Evolutionary conservation across 1,140 invertebrate species (phyloP), one percentile per base, ranked within the genome.

Genomic region (Lordiphosa clarofinis): DNA sequence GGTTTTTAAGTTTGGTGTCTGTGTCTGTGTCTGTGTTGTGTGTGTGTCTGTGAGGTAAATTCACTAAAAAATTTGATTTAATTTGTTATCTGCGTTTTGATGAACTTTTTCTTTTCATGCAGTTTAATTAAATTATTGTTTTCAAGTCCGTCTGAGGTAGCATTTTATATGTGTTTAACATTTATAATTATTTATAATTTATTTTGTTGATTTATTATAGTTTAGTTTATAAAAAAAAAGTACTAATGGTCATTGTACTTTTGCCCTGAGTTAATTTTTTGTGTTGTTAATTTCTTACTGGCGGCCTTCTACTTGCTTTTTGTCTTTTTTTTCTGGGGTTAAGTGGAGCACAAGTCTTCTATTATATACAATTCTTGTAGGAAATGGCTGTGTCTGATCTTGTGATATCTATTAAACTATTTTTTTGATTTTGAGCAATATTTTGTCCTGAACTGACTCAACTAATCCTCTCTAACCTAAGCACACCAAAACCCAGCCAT

Each of bases 211-310:
- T 74, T 33, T 50, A 38, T 69, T 49, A 46, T 58, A 56, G 40
- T 62, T 43, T 58, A 60, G 68, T 66, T 63, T 76, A 72, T 79
- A 63, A 60, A 68, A 56, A 62, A 63, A 67, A 87, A 87, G 81
- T 87, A 86, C 76, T 67, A 74, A 86, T 68, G 68, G 61, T 87
- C 79, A 81, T 88, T 88, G 87, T 88, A 88, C 87, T 87, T 88
- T 88, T 88, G 87, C 87, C 87, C 87, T 88, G 87, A 88, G 87
- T 87, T 73, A 68, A 24, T 24, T 49, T 67, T 55, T 57, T 67
- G 71, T 68, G 40, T 48, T 74, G 50, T 65, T 60, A 56, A 71
- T 66, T 21, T 64, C 66, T 75, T 37, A 71, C 72, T 82, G 75
- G 75, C 75, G 72, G 62, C 69, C 31, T 12, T n/a, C n/a, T 24